Base-by-base conservation (phyloP, 2,113 vertebrate genomes). In the Piaya cayana region DNA sequence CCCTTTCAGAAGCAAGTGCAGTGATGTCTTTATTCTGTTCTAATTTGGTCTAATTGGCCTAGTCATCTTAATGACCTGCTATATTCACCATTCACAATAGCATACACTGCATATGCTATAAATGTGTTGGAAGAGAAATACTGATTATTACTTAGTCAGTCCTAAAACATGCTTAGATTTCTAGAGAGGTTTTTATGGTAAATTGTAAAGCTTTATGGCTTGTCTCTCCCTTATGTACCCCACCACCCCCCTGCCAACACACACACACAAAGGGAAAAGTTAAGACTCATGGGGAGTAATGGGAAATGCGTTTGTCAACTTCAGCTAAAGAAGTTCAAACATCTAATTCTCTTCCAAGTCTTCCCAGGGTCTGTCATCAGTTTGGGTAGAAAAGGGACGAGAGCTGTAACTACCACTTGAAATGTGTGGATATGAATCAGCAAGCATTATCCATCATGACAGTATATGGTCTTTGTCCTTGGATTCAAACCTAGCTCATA, bases 201-300 rank as follows among this genome's bases (percentile, higher is more conserved):
- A 82, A 93, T 83, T 90, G 62, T 96, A 93, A 97, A 97, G 82
- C 58, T 95, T 95, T 97, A 91, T 76, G 45, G 72, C 58, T 91
- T 94, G 43, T 86, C 90, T 70, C 85, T 84, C 88, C 32, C 65
- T 52, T 62, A 3, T 1, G 1, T 71, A 19, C 2, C 8, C 12
- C 42, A n/a, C 32, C 8, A 6, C 47, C 21, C 47, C 47, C 47
- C 42, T 43, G 13, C 43, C 43, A 45, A 26, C 23, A 36, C 3
- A 9, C 21, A 3, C 8, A 23, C 3, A 17, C 27, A 62, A 86
- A 89, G 55, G 89, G 70, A 78, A 83, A 93, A 58, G 32, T 79
- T 94, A 64, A 68, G 71, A 72, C 64, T 90, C 19, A 7, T 86
- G 34, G 43, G 62, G 81, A 82, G 63, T 83, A 45, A 20, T 71